These are phyloP conservation scores for Gryllus longicercus DNA, from an alignment of 2,888 invertebrate genomes.

Conservation along the genomic window DNA sequence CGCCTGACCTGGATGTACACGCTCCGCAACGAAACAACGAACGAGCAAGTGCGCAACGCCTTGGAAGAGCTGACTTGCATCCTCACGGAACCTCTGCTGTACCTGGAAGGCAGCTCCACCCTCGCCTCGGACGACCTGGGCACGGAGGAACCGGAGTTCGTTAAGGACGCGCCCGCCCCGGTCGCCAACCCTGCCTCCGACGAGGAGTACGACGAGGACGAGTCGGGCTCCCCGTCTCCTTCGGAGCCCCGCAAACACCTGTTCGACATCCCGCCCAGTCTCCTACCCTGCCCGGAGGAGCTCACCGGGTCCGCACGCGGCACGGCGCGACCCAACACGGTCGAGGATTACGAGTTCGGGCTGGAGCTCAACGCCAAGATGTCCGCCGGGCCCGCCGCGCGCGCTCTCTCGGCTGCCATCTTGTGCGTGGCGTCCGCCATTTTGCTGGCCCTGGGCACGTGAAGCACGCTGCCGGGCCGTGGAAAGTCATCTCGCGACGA, in stretches of 20 bases:
- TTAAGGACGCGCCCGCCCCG: conserved; percentile 25
- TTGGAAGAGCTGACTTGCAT: conserved; percentile 70
- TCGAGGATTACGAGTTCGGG: conserved; percentile 27
- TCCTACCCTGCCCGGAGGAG: conserved; percentile 57
- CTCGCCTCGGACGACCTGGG: conserved; percentile 11
- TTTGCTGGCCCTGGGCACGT: background rate
- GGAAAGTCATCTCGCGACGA: too few relatives aligned
- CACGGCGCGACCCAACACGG: background rate
- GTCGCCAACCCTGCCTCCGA: conserved; percentile 33
- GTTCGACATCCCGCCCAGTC: conserved; percentile 56
- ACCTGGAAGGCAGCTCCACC: conserved; percentile 22
- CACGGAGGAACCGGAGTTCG: conserved; percentile 12
- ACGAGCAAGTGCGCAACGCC: conserved; percentile 62
- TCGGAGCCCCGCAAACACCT: conserved; percentile 44
- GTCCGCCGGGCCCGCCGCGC: conserved; percentile 18
- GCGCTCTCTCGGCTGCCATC: background rate
- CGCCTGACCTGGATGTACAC: conserved; percentile 75
- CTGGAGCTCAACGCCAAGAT: conserved; percentile 22
- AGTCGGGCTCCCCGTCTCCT: conserved; percentile 31
- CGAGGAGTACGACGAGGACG: conserved; percentile 37
- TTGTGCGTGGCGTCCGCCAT: conserved; percentile 20
- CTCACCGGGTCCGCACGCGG: background rate
- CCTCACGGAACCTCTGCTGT: conserved; percentile 49
- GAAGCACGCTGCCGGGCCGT: background rate
- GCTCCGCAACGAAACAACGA: conserved; percentile 70